Conservation (phyloP, 2,113 vertebrate genomes). For the Bufo bufo region DNA sequence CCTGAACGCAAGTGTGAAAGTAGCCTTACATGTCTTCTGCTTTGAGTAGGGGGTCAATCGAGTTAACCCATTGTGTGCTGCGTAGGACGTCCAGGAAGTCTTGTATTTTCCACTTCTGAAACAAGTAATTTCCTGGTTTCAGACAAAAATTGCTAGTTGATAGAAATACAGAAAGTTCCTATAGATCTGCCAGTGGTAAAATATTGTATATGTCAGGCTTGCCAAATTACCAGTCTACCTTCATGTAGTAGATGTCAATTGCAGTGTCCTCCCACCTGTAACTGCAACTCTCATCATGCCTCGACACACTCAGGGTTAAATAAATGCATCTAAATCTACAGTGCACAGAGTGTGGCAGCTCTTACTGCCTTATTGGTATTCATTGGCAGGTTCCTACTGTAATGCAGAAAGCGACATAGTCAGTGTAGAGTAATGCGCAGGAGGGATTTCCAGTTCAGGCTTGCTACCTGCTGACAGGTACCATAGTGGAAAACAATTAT, state of each 20-base stretch:
- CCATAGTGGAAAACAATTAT: background rate
- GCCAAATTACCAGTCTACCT: too few species aligned
- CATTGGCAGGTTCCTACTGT: background rate
- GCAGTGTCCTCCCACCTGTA: background rate
- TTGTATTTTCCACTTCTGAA: too few species aligned
- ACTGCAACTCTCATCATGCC: background rate
- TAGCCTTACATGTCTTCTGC: too few species aligned
- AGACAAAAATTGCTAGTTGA: too few species aligned
- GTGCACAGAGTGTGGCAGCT: background rate
- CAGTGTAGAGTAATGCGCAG: background rate
- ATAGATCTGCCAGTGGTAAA: too few species aligned
- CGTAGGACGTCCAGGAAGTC: too few species aligned
- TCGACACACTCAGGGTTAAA: background rate
- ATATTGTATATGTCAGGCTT: too few species aligned
- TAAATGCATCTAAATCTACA: slow-evolving; percentile 3
- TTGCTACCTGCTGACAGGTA: background rate
- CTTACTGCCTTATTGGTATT: background rate
- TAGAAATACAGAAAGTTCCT: too few species aligned
- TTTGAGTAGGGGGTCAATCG: too few species aligned
- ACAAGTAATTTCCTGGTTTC: too few species aligned
- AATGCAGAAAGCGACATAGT: background rate
- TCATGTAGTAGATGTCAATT: background rate
- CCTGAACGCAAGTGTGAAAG: too few species aligned
- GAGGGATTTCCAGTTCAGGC: background rate
- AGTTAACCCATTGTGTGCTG: too few species aligned